Base-by-base conservation (phyloP, 2,888 invertebrate genomes). In the Andrena minutula region DNA sequence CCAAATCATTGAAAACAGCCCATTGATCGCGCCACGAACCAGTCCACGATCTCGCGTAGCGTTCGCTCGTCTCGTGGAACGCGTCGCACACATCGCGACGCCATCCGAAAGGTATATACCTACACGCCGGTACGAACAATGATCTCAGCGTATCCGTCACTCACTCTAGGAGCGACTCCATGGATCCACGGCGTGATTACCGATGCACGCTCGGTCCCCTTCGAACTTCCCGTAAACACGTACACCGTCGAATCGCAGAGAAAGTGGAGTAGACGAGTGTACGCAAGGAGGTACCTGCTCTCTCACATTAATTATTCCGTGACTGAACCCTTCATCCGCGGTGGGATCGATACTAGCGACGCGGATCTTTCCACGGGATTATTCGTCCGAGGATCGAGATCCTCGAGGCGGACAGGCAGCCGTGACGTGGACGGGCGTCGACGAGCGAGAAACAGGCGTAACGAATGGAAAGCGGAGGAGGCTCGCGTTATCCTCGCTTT, bases 241-340 rank as follows among this genome's bases (percentile, higher is more conserved):
- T 83, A 86, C 58, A 35, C 73, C 85, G 60, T 85, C 83, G 84
- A 84, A 79, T 87, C 86, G 71, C 79, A 80, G 88, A 88, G 88
- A 88, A 88, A 88, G 88, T 89, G 89, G 87, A 84, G 87, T 86
- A 85, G 82, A 85, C 87, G 82, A 87, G 85, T 78, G 78, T 82
- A 85, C 87, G 83, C 84, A 86, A 88, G 88, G 83, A 87, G 86
- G 83, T 88, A 88, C 86, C 88, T 88, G 89, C 86, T 89, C 88
- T 88, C 88, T 88, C 88, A 88, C 89, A 87, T 88, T 88, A 88
- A 88, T 88, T 88, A 88, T 88, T 88, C 89, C 86, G 82, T 75
- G 84, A 82, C 84, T 89, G 79, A 88, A 89, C 85, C 81, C 87
- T 83, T 85, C 88, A 85, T 86, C 86, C 83, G 73, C 79, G 83